A percentile compares a stretch with the other conserved stretches of the same genome.
phyloP scores from a whole-genome alignment of 2,797 vertebrate species.

The Leucoraja ocellata region DNA sequence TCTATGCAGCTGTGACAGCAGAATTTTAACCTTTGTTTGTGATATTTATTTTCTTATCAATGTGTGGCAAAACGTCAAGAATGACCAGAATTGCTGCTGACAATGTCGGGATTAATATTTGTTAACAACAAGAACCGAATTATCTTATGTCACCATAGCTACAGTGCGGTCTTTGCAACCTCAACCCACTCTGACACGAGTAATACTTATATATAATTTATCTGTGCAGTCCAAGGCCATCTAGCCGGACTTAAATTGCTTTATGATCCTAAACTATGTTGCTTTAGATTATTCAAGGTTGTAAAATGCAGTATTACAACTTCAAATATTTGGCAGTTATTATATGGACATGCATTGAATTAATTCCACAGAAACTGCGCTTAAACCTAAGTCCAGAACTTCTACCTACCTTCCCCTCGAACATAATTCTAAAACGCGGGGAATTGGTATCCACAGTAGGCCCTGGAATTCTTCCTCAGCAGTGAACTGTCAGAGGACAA shows the following conservation, averaged over 20 bases:
- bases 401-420: neutral
- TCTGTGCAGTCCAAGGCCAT: neutral
- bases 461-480: neutral
- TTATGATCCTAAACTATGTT: neutral
- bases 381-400: neutral
- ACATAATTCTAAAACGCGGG: neutral
- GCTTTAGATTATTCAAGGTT: neutral
- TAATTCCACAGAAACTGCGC: too few species aligned
- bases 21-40: neutral
- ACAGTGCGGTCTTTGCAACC: neutral
- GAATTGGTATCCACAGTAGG: neutral
- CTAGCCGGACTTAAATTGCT: neutral
- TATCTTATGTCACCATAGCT: neutral
- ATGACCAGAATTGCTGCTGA: neutral
- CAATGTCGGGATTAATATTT: neutral
- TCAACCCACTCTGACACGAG: neutral
- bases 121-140: neutral
- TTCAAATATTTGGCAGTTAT: neutral
- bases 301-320: neutral
- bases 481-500: neutral
- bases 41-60: neutral
- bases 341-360: too few species aligned
- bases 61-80: neutral
- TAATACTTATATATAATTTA: slow-evolving; percentile 1
- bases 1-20: neutral